Conservation (phyloP, 1,140 invertebrate genomes). For the Zaprionus lachaisei region DNA sequence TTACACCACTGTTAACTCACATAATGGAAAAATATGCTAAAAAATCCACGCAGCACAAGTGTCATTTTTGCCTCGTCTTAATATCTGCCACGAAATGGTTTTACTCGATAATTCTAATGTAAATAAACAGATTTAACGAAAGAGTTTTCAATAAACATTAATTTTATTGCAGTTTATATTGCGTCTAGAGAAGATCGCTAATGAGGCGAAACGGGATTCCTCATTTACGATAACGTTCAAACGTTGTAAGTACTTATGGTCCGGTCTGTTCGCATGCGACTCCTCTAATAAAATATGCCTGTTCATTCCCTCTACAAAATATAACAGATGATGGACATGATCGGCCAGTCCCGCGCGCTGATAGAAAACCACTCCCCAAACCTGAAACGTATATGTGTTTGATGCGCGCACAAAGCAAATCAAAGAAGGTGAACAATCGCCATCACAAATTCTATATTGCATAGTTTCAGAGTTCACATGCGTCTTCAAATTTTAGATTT, state of each 20-base stretch:
- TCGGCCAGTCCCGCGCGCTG: constrained; percentile 88
- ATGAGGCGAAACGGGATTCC: constrained; percentile 86
- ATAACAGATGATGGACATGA: constrained; percentile 90
- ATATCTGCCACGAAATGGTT: constrained; percentile 86
- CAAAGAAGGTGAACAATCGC: constrained; percentile 86
- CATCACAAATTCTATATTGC: neutral
- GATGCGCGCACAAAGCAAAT: constrained; percentile 88
- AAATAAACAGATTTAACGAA: constrained; percentile 51
- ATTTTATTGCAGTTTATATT: constrained; percentile 87
- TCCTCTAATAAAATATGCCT: constrained; percentile 14
- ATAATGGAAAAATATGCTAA: constrained; percentile 36
- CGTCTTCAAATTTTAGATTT: constrained; percentile 84
- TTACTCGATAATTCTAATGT: constrained; percentile 87
- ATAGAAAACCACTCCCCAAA: constrained; percentile 86
- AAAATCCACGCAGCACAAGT: constrained; percentile 40
- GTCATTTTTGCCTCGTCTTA: constrained; percentile 43
- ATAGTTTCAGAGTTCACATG: neutral
- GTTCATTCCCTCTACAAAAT: neutral
- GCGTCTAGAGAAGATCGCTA: constrained; percentile 88
- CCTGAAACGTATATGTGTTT: constrained; percentile 90
- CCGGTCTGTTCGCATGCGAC: neutral
- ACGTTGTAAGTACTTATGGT: constrained; percentile 87
- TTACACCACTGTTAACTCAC: neutral
- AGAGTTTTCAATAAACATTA: constrained; percentile 85
- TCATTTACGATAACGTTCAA: constrained; percentile 89